Base-by-base conservation (phyloP, 2,888 invertebrate genomes). In the Torymus tubicola region DNA sequence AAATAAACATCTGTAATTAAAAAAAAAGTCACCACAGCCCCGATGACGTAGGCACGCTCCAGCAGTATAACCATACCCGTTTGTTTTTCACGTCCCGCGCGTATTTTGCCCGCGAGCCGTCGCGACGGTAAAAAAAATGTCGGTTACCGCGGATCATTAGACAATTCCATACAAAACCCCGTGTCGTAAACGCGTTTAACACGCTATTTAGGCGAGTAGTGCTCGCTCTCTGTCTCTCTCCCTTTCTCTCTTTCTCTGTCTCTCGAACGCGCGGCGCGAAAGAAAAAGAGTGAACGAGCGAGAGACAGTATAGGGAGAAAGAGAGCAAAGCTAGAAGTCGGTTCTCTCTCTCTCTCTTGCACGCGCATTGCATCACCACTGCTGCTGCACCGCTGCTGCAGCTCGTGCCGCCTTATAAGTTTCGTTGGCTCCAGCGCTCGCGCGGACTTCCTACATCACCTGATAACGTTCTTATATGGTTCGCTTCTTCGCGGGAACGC, bases 391-490 rank as follows among this genome's bases (percentile, higher is more conserved):
- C 21, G 21, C 21, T 21, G 21, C 21, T 21, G 21, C 21, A 21
- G 50, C 71, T 65, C 50, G 42, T 53, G 71, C 64, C 81, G 80
- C 87, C 87, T 86, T 87, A 87, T 87, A 87, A 83, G 87, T 82
- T 87, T 85, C 84, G 85, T 86, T 85, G 80, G 58, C 52, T 52
- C 10, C 14, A 79, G 84, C 80, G 84, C 31, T 83, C 82, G 83
- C 80, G 85, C 79, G 74, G 50, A 87, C 87, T 87, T 88, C 87
- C 87, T 87, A 86, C 87, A 87, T 86, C 85, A 84, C 85, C 85
- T 86, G 87, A 87, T 86, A 86, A 87, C 86, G 84, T 85, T 84
- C 88, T 85, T 87, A 87, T 87, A 88, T 86, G 87, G 87, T 82
- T 81, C 83, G 85, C 80, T 78, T 81, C 76, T 81, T 75, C 82